Base-by-base conservation (phyloP, 2,113 vertebrate genomes). In the Carlito syrichta region DNA sequence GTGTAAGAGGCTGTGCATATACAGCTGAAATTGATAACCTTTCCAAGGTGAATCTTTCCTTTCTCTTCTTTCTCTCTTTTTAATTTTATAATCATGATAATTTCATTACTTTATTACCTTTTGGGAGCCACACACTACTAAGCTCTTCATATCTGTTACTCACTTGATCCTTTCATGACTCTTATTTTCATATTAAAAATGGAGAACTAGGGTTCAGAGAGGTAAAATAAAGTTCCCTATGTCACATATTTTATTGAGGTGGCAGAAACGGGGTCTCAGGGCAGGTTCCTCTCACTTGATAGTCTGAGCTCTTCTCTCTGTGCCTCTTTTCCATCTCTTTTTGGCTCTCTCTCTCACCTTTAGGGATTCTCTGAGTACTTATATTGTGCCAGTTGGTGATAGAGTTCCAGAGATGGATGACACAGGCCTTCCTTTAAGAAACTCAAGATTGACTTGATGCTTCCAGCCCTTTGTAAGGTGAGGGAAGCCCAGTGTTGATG, bases 31-130 rank as follows among this genome's bases (percentile, higher is more conserved):
- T 6, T 35, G 71, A 35, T 89, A 58, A 62, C 79, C 52, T 27
- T 94, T 62, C 40, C 68, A 69, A 40, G 11, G 1, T 3, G 52
- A 66, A 8, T 30, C 16, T 22, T 38, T 25, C 35, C 5, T 1
- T n/a, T 60, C 58, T 43, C 86, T 89, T 25, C 38, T 52, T 54
- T 69, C 63, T 76, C 45, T 20, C 5, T 38, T 62, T 73, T 88
- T 56, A 83, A 60, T 91, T 88, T 76, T 35, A 82, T 68, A 50
- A 62, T 87, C 69, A 82, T 74, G 60, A 43, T 78, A 78, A 60
- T 23, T 71, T 58, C 22, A 73, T 68, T 43, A 89, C 52, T 69
- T 62, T 6, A 32, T 58, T 66, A 52, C 54, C 90, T 83, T 82
- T 58, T 38, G 30, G 69, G 86, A 95, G 35, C 32, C 69, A 30